Evolutionary conservation across 2,888 invertebrate species (phyloP), one percentile per base, ranked within the genome.

Genomic region (Archips crataeganus): DNA sequence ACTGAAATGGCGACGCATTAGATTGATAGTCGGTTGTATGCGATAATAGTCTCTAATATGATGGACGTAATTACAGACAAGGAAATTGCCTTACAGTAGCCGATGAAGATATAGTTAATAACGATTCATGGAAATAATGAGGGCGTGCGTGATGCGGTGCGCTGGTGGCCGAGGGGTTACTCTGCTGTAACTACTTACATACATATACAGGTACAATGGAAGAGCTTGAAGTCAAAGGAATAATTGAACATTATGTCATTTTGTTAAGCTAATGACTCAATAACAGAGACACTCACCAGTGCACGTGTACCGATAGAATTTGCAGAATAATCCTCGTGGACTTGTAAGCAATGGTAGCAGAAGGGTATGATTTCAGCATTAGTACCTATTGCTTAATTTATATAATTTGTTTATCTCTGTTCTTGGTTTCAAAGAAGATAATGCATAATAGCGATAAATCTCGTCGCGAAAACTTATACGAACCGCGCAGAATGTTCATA

Each of bases 31-130:
- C 78, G 83, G 80, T 86, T 86, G 82, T 90, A 86, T 80, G 82
- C 84, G 83, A 86, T 92, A 92, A 92, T 92, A 87, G 86, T 82
- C 79, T 81, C 80, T 91, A 92, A 92, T 92, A 87, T 81, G 80
- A 82, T 80, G 85, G 65, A 64, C 70, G 69, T 93, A 93, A 93
- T 93, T 91, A 90, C 84, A 90, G 85, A 80, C 86, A 82, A 84
- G 82, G 84, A 84, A 85, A 87, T 82, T 79, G 79, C 81, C 80
- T 80, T 78, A 81, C 86, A 83, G 89, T 87, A 89, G 88, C 84
- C 87, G 84, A 92, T 91, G 85, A 88, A 90, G 89, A 87, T 87
- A 88, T 91, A 23, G 23, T 23, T 23, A 90, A 91, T 90, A 89
- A 64, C 65, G 70, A 87, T 84, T 85, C 84, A 82, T 83, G 85